Conservation (phyloP, 2,113 vertebrate genomes). For the Pleuronectes platessa region DNA sequence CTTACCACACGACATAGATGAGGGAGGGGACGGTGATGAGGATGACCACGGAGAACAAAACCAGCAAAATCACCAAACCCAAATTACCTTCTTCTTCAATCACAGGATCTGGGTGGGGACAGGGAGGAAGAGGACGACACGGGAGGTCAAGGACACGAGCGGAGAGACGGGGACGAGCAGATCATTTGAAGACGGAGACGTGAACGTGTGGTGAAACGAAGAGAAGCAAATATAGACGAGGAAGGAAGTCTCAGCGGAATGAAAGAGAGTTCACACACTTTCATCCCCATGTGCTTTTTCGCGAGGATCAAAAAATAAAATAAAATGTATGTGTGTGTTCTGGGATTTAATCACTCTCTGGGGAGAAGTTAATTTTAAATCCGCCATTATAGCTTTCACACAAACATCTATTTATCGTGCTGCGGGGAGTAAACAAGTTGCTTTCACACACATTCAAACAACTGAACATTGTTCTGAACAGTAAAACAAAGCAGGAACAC, state of each 20-base stretch:
- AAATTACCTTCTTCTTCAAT: slow-evolving; percentile 60
- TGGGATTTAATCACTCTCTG: slow-evolving; percentile 40
- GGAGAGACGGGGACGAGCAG: neutral
- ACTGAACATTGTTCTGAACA: neutral
- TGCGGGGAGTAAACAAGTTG: slow-evolving; percentile 39
- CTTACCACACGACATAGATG: slow-evolving; percentile 81
- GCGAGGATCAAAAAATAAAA: neutral
- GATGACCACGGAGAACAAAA: slow-evolving; percentile 79
- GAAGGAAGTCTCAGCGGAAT: neutral
- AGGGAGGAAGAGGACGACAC: slow-evolving; percentile 10
- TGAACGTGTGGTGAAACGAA: slow-evolving; percentile 1
- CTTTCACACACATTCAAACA: slow-evolving; percentile 14
- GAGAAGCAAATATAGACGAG: neutral
- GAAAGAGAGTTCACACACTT: slow-evolving; percentile 5
- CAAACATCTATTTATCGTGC: slow-evolving; percentile 56
- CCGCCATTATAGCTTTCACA: slow-evolving; percentile 42
- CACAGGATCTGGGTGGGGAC: slow-evolving; percentile 44
- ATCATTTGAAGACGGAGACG: neutral
- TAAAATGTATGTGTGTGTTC: slow-evolving; percentile 23
- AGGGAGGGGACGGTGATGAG: slow-evolving; percentile 75
- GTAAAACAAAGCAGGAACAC: slow-evolving; percentile 1
- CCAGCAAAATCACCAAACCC: slow-evolving; percentile 77
- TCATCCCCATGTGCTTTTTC: neutral
- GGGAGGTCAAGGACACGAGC: slow-evolving; percentile 13
- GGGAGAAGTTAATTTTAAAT: slow-evolving; percentile 53